These are phyloP conservation scores for Platalea minor DNA, from an alignment of 2,797 vertebrate species.

Conservation along the genomic window DNA sequence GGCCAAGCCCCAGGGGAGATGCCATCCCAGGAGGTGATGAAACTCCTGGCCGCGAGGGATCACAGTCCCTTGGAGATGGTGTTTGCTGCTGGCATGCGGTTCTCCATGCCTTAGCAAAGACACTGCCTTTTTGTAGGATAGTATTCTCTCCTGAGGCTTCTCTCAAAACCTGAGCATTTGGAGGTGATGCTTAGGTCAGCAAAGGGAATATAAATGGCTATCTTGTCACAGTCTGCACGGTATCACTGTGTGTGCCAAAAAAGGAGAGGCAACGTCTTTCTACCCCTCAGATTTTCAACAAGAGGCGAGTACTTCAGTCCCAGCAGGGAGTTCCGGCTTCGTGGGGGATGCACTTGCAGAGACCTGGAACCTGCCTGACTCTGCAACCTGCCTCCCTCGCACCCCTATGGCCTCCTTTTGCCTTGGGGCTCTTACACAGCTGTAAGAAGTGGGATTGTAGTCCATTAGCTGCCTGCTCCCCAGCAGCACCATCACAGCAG, in stretches of 20 bases:
- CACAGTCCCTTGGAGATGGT: not conserved
- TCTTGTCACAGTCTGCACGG: not conserved
- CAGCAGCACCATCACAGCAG: not conserved
- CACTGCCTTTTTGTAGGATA: not conserved
- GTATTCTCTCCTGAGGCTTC: not conserved
- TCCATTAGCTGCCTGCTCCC: not conserved
- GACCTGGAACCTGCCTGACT: not conserved
- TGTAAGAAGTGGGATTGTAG: not conserved
- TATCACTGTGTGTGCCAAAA: not conserved
- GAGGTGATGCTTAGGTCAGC: not conserved
- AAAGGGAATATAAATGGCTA: not conserved
- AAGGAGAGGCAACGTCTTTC: not conserved
- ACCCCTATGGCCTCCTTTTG: not conserved
- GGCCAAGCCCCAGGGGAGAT: not conserved
- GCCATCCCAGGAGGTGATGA: not conserved
- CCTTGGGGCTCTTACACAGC: not conserved
- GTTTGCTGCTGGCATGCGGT: accelerated
- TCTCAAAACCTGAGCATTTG: not conserved
- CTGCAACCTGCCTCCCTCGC: not conserved
- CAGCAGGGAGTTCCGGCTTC: not conserved
- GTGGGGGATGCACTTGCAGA: accelerated
- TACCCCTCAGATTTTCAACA: not conserved
- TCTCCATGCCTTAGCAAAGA: not conserved
- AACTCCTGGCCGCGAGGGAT: not conserved
- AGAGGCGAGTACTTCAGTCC: not conserved